Evolutionary conservation across 1,140 invertebrate genomes (phyloP).

Genomic region (Drosophila ogumai): DNA sequence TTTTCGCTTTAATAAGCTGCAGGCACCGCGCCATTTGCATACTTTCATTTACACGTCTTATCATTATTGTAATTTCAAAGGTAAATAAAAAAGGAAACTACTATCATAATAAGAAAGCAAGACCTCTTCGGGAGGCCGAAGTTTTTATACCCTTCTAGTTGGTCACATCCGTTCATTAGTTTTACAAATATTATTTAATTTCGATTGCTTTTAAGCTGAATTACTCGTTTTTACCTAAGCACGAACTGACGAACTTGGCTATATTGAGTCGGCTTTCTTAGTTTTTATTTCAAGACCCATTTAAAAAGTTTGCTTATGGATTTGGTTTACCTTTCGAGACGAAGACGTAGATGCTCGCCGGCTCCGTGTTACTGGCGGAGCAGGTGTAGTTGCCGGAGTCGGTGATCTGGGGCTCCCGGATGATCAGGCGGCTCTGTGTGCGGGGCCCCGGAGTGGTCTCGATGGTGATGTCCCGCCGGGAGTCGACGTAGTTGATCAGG

Average conservation of each 20-base stretch:
- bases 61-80: conserved; percentile 62
- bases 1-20: conserved; percentile 64
- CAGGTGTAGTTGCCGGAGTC: conserved; percentile 97
- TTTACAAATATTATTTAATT: not conserved
- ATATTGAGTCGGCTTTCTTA: not conserved
- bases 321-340: conserved; percentile 92
- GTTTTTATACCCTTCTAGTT: not conserved
- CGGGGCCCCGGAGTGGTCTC: conserved; percentile 93
- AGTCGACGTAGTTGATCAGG: conserved; percentile 96
- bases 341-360: conserved; percentile 94
- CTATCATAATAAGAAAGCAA: not conserved
- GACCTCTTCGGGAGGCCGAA: not conserved
- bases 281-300: too few relatives aligned
- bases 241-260: not conserved
- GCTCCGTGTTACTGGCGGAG: conserved; percentile 94
- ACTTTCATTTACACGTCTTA: conserved; percentile 70
- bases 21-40: conserved; percentile 66
- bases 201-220: not conserved
- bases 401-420: conserved; percentile 92
- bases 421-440: conserved; percentile 93
- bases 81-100: conserved; percentile 60
- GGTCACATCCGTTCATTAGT: not conserved
- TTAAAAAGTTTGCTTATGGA: too few relatives aligned
- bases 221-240: not conserved
- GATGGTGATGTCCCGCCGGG: conserved; percentile 92